A percentile compares a stretch with the other conserved stretches of the same genome.
These are phyloP conservation scores for Nansenia antarctica DNA, from an alignment of 2,113 vertebrate genomes.

Conservation along the genomic window DNA sequence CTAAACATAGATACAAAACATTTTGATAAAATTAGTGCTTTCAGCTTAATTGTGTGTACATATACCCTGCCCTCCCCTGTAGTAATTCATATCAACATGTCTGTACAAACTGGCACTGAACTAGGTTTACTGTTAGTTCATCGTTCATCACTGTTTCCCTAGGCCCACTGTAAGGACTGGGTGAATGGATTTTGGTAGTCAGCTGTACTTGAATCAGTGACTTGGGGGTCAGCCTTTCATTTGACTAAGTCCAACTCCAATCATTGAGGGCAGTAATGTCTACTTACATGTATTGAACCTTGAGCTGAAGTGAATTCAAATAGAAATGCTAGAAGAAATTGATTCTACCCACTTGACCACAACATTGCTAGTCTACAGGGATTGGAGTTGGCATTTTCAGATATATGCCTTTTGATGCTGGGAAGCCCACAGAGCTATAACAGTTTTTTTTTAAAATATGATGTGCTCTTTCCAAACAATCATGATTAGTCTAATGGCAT, in stretches of 20 bases:
- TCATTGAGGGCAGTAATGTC: neutral
- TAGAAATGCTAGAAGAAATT: conserved; percentile 2
- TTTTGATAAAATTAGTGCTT: conserved; percentile 95
- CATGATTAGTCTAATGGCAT: neutral
- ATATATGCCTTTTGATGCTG: neutral
- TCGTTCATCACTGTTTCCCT: conserved; percentile 7
- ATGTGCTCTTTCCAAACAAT: neutral
- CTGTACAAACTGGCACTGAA: conserved; percentile 35
- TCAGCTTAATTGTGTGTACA: conserved; percentile 86
- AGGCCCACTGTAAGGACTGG: conserved; percentile 32
- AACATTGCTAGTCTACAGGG: neutral
- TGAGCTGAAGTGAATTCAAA: neutral
- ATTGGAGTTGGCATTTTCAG: neutral
- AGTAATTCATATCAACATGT: conserved; percentile 56
- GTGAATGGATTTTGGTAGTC: conserved; percentile 41
- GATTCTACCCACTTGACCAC: neutral
- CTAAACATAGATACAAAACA: conserved; percentile 82
- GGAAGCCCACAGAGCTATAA: neutral
- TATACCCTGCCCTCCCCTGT: conserved; percentile 76
- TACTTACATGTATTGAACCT: neutral
- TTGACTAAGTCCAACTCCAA: conserved; percentile 3
- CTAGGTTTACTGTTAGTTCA: conserved; percentile 21
- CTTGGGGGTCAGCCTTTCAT: conserved; percentile 21
- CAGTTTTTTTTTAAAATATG: too few relatives aligned
- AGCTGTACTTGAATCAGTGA: conserved; percentile 27